A percentile compares a stretch with the other conserved stretches of the same genome.
phyloP scores from a whole-genome alignment of 2,113 vertebrate genomes.

The Rostratula benghalensis region DNA sequence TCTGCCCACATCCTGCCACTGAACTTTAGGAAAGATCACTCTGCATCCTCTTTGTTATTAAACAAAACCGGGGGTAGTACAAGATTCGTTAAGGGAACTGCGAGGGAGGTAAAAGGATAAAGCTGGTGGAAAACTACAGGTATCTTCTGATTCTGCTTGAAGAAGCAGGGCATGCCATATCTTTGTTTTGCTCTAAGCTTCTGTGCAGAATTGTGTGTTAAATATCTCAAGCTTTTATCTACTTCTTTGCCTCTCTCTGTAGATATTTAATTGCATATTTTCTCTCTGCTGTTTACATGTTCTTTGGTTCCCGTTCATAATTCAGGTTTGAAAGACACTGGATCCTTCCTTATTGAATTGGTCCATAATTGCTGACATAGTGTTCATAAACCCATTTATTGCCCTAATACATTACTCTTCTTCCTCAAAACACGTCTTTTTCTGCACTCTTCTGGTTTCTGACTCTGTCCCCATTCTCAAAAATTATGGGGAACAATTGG shows the following conservation, averaged over 20 bases:
- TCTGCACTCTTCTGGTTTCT: neutral
- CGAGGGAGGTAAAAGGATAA: slow-evolving; percentile 3
- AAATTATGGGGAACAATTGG: neutral
- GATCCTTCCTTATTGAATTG: neutral
- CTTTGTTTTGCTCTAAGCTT: neutral
- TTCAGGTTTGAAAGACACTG: slow-evolving; percentile 7
- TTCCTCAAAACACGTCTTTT: neutral
- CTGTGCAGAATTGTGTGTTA: neutral
- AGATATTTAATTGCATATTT: slow-evolving; percentile 6
- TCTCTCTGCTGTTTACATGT: neutral
- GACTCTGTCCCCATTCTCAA: neutral
- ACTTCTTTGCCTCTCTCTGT: neutral
- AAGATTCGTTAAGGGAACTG: neutral
- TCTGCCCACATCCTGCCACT: slow-evolving; percentile 33
- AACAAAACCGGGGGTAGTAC: neutral
- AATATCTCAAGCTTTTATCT: neutral
- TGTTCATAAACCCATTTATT: slow-evolving; percentile 28
- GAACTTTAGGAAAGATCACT: slow-evolving; percentile 28
- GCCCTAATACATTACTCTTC: neutral
- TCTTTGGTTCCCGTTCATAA: neutral
- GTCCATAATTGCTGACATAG: neutral
- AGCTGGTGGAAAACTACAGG: neutral
- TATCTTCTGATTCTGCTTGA: neutral
- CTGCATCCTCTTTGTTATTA: slow-evolving; percentile 13
- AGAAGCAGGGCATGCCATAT: neutral